phyloP scores from a whole-genome alignment of 2,797 vertebrate genomes.

The Euthynnus affinis region DNA sequence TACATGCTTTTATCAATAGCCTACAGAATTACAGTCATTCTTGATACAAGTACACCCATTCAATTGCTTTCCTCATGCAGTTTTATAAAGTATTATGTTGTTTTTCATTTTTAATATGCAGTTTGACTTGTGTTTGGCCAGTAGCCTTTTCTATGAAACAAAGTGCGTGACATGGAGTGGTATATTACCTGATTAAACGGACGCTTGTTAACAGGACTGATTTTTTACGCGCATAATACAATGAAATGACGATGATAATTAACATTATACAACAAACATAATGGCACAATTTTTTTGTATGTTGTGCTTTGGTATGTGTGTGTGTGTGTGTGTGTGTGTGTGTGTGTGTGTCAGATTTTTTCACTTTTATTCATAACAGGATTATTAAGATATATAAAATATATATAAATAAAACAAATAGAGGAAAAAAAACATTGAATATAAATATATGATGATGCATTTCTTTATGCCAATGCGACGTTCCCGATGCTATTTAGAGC shows the following conservation, averaged over 20 bases:
- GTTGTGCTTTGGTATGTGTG: conserved; percentile 2
- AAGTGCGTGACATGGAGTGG: conserved; percentile 4
- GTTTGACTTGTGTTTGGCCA: conserved; percentile 19
- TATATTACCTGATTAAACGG: neutral
- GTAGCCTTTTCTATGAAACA: neutral
- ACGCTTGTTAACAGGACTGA: neutral
- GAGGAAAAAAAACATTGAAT: neutral
- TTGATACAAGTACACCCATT: neutral
- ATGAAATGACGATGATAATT: neutral
- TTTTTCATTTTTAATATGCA: neutral
- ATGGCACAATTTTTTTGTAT: conserved; percentile 21
- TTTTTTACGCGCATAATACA: conserved; percentile 25
- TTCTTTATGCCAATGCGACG: too few relatives aligned
- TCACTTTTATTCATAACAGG: neutral
- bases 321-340: conserved; percentile 6
- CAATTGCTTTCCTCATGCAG: neutral
- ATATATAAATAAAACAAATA: neutral
- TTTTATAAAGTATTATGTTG: conserved; percentile 34
- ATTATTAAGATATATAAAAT: neutral
- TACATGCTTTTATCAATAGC: neutral
- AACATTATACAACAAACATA: conserved; percentile 7
- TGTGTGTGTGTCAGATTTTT: neutral
- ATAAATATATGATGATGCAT: too few relatives aligned
- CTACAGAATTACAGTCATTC: neutral
- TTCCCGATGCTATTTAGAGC: neutral